Conservation (phyloP, 2,888 invertebrate genomes). For the Gymnosoma rotundatum region DNA sequence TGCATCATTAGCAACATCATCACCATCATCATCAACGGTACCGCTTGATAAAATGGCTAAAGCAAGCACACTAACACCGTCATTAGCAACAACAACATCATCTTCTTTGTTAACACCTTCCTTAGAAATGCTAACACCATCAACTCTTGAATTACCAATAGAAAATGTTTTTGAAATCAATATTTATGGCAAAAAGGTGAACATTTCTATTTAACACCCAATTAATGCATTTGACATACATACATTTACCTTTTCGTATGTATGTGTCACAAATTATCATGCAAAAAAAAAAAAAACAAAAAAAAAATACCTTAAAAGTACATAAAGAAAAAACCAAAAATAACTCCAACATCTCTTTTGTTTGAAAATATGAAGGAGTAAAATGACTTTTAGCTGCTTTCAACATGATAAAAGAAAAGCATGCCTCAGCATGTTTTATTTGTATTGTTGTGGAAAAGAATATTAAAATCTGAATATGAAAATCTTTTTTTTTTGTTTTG, state of each 20-base stretch:
- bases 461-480: background rate
- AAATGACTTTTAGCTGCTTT: constrained; percentile 46
- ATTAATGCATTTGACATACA: constrained; percentile 60
- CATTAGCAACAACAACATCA: constrained; percentile 3
- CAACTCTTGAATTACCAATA: constrained; percentile 54
- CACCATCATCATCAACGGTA: constrained; percentile 2
- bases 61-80: constrained; percentile 5
- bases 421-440: constrained; percentile 64
- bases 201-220: constrained; percentile 58
- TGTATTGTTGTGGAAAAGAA: constrained; percentile 33
- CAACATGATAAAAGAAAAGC: constrained; percentile 43
- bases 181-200: constrained; percentile 69
- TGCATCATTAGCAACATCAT: constrained; percentile 66
- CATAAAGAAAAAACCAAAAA: constrained; percentile 24
- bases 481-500: background rate
- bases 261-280: constrained; percentile 57
- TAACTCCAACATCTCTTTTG: constrained; percentile 28
- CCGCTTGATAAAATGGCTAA: constrained; percentile 38
- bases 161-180: constrained; percentile 59
- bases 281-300: constrained; percentile 2
- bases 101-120: constrained; percentile 38
- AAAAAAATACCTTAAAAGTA: background rate
- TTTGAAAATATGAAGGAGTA: constrained; percentile 9
- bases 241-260: constrained; percentile 62
- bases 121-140: constrained; percentile 45